These are phyloP conservation scores for Pantala flavescens DNA, from an alignment of 1,140 invertebrate species.

Conservation along the genomic window DNA sequence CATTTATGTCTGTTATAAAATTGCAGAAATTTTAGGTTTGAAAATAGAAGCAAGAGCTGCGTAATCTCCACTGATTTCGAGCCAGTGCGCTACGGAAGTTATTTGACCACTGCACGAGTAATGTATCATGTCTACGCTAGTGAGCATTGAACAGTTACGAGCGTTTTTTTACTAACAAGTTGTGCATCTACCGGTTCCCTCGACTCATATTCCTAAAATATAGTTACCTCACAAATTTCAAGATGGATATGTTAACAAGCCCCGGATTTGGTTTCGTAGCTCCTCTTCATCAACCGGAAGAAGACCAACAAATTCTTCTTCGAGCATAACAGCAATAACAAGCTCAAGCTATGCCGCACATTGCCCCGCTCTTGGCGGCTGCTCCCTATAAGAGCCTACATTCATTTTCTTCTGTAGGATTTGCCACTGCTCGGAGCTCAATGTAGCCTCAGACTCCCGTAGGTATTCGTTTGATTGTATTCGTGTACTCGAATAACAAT, in stretches of 20 bases:
- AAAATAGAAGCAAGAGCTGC: too few species aligned
- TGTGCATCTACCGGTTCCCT: too few species aligned
- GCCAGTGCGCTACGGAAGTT: too few species aligned
- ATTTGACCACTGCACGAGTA: too few species aligned
- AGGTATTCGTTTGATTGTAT: slow-evolving; percentile 26
- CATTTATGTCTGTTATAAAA: too few species aligned
- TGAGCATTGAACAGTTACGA: too few species aligned
- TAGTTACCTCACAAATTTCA: too few species aligned
- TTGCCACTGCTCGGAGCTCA: slow-evolving; percentile 57
- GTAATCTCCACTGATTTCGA: too few species aligned
- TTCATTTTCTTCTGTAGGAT: slow-evolving; percentile 46
- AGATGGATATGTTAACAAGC: slow-evolving; percentile 80
- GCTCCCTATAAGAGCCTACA: slow-evolving; percentile 46
- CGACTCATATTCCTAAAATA: too few species aligned
- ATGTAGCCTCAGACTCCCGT: slow-evolving; percentile 85
- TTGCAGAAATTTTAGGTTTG: too few species aligned
- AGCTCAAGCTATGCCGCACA: slow-evolving; percentile 42
- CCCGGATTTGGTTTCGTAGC: slow-evolving; percentile 81
- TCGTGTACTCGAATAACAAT: not conserved
- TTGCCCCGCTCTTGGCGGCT: slow-evolving; percentile 42
- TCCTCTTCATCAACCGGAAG: slow-evolving; percentile 79
- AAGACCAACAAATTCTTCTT: slow-evolving; percentile 76
- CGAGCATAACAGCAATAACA: slow-evolving; percentile 63
- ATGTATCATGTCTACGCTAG: too few species aligned
- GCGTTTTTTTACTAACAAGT: too few species aligned